Percentiles rank a stretch among this genome's conserved stretches.
phyloP scores from a whole-genome alignment of 2,888 invertebrate genomes.

The Heterodera filipjevi region DNA sequence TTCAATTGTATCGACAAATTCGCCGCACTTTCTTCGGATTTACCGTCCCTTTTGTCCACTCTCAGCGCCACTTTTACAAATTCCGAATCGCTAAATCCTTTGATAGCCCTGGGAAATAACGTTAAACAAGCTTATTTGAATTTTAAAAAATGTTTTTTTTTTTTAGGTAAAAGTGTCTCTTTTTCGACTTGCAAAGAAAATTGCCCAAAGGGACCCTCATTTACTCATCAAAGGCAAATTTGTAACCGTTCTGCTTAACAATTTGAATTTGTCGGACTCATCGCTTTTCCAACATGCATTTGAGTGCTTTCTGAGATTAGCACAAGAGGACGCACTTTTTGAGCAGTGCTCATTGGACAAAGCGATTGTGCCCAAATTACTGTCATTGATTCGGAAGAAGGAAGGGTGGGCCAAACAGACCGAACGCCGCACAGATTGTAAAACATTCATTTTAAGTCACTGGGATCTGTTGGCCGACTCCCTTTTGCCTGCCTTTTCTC shows the following conservation, averaged over 20 bases:
- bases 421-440: neutral
- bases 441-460: constrained; percentile 27
- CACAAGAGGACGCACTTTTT: constrained; percentile 36
- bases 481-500: constrained; percentile 33
- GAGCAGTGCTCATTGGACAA: constrained; percentile 46
- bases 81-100: constrained; percentile 8
- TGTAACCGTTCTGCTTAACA: constrained; percentile 34
- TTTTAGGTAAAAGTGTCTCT: constrained; percentile 36
- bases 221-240: constrained; percentile 32
- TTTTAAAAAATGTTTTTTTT: too few species aligned
- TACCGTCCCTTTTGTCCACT: neutral
- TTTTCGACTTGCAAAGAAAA: constrained; percentile 29
- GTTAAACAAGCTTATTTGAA: constrained; percentile 1
- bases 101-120: constrained; percentile 28
- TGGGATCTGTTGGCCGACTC: constrained; percentile 36
- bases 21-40: neutral
- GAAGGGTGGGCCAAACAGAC: constrained; percentile 32
- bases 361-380: constrained; percentile 47
- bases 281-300: constrained; percentile 41
- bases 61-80: constrained; percentile 20
- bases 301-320: constrained; percentile 42
- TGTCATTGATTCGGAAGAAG: constrained; percentile 51
- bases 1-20: constrained; percentile 24
- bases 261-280: constrained; percentile 35
- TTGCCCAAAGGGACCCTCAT: constrained; percentile 27